Evolutionary conservation across 2,888 invertebrate genomes (phyloP).

Genomic region (Meiosimyza decipiens): DNA sequence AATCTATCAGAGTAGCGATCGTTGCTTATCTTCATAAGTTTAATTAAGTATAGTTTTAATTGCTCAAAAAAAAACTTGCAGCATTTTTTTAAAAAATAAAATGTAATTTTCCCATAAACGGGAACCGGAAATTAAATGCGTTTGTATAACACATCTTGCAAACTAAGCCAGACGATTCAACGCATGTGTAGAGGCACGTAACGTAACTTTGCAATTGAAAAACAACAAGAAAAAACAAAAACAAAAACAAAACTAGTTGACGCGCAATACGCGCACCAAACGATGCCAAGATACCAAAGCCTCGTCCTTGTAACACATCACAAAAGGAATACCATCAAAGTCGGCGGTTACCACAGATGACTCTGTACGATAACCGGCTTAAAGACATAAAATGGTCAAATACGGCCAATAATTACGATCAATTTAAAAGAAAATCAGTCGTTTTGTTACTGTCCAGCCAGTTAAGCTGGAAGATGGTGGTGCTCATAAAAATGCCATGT

Average conservation of each 20-base stretch:
- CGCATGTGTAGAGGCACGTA: conserved; percentile 7
- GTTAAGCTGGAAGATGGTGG: neutral
- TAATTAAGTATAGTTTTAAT: no score
- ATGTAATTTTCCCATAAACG: neutral
- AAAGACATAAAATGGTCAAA: neutral
- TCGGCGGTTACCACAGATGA: neutral
- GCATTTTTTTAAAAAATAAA: neutral
- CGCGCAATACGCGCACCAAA: neutral
- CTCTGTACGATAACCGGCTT: neutral
- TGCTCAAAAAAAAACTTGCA: no score
- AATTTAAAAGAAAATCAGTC: neutral
- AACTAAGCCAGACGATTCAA: neutral
- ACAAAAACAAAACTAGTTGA: neutral
- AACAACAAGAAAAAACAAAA: neutral
- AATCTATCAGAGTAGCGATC: no score
- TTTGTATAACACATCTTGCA: neutral
- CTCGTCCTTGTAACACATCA: conserved; percentile 35
- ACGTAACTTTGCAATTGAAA: neutral
- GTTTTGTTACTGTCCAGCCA: neutral
- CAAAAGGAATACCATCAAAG: conserved; percentile 8
- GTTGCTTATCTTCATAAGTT: no score
- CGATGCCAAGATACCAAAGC: neutral
- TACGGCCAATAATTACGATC: neutral
- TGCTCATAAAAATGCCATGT: neutral
- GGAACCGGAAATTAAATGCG: conserved; percentile 24